Conservation (phyloP, 2,113 vertebrate genomes). For the Apistogramma diplotaenia region DNA sequence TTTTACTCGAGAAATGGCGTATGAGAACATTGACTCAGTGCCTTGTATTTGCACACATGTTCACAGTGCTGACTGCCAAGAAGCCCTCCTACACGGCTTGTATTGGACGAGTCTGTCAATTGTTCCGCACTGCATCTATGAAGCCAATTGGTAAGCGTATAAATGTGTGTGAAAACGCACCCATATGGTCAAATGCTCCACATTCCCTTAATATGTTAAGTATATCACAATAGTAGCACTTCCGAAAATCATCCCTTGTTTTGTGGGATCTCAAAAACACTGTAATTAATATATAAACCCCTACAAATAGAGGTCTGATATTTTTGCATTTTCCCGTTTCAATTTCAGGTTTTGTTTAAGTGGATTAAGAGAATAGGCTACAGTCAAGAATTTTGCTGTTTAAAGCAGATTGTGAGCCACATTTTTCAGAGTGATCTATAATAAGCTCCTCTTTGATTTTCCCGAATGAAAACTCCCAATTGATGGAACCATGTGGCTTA, state of each 20-base stretch:
- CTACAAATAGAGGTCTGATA: neutral
- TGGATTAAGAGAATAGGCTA: neutral
- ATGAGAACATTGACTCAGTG: conserved; percentile 22
- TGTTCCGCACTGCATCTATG: conserved; percentile 30
- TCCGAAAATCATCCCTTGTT: neutral
- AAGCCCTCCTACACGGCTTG: conserved; percentile 44
- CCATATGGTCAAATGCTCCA: neutral
- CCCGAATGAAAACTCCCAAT: conserved; percentile 7
- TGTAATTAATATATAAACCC: neutral
- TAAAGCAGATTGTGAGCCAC: neutral
- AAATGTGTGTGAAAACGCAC: neutral
- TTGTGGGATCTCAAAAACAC: neutral
- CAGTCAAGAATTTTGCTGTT: neutral
- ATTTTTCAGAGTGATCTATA: conserved; percentile 7
- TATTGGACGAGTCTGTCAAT: conserved; percentile 12
- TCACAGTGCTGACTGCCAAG: conserved; percentile 36
- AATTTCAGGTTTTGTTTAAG: neutral
- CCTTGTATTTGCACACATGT: conserved; percentile 46
- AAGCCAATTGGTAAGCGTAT: conserved; percentile 4
- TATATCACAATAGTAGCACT: neutral
- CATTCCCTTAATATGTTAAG: conserved; percentile 10
- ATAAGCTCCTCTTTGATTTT: neutral
- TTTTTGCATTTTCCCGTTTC: neutral
- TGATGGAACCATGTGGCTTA: neutral
- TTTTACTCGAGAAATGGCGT: neutral